These are phyloP conservation scores for Aromia moschata DNA, from an alignment of 2,888 invertebrate genomes.

Conservation along the genomic window DNA sequence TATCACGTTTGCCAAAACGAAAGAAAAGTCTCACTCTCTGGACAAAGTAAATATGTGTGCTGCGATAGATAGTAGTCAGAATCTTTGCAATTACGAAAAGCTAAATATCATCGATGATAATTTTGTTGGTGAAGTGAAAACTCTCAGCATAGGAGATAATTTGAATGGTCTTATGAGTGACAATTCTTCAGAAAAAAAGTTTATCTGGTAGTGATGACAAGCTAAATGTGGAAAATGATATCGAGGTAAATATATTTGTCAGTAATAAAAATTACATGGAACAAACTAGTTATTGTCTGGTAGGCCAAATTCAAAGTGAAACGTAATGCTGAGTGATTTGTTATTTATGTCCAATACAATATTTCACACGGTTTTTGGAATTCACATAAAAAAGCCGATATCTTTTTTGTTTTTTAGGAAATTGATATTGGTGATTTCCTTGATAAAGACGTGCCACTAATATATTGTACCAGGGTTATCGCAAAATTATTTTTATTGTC, in stretches of 20 bases:
- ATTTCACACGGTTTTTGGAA: too few species aligned
- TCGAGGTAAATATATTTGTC: conserved; percentile 36
- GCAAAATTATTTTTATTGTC: conserved; percentile 77
- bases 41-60: conserved; percentile 35
- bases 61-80: conserved; percentile 16
- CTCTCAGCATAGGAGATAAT: conserved; percentile 51
- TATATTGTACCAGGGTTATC: conserved; percentile 78
- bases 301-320: too few species aligned
- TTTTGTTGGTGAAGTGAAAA: conserved; percentile 45
- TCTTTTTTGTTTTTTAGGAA: conserved; percentile 66
- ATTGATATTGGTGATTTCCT: conserved; percentile 73
- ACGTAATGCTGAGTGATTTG: too few species aligned
- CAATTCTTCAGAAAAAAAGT: conserved; percentile 58
- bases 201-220: conserved; percentile 39
- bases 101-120: conserved; percentile 30
- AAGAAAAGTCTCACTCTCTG: conserved; percentile 45
- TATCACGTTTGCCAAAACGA: conserved; percentile 39
- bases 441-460: conserved; percentile 73
- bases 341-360: too few species aligned
- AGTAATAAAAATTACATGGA: too few species aligned
- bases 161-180: conserved; percentile 54
- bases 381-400: too few species aligned
- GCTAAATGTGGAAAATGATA: conserved; percentile 29
- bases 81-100: conserved; percentile 29
- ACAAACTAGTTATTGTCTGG: too few species aligned